phyloP scores from a whole-genome alignment of 2,888 invertebrate species.

The Mythimna lalbum region DNA sequence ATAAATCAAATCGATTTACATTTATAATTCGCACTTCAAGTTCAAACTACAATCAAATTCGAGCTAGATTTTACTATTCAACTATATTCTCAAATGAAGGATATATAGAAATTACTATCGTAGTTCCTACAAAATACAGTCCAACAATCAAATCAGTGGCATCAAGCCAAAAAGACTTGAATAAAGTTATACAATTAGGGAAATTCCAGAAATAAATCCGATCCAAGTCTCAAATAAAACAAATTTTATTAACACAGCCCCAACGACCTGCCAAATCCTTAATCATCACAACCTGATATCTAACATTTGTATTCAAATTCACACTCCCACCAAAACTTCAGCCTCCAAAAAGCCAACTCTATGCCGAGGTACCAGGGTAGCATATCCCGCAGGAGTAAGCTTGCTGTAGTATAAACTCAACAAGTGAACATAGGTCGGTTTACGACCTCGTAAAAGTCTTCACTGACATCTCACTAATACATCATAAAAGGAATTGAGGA shows the following conservation, averaged over 20 bases:
- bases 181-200: conserved; percentile 15
- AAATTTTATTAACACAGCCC: conserved; percentile 54
- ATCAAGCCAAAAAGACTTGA: conserved; percentile 7
- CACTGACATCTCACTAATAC: conserved; percentile 86
- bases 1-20: neutral
- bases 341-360: conserved; percentile 41
- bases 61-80: neutral
- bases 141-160: neutral
- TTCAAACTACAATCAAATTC: neutral
- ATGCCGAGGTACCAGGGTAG: conserved; percentile 33
- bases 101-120: neutral
- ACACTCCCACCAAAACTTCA: conserved; percentile 18
- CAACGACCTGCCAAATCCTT: conserved; percentile 58
- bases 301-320: conserved; percentile 69
- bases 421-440: conserved; percentile 87
- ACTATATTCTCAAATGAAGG: neutral
- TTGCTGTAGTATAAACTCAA: conserved; percentile 72
- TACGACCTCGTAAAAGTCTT: conserved; percentile 83
- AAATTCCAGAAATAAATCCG: conserved; percentile 9
- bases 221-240: conserved; percentile 31
- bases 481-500: conserved; percentile 81
- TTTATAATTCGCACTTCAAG: neutral
- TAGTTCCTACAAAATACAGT: neutral
- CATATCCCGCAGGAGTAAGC: conserved; percentile 34
- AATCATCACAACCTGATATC: conserved; percentile 63